Base-by-base conservation (phyloP, 2,797 vertebrate species). In the Oreochromis mossambicus region DNA sequence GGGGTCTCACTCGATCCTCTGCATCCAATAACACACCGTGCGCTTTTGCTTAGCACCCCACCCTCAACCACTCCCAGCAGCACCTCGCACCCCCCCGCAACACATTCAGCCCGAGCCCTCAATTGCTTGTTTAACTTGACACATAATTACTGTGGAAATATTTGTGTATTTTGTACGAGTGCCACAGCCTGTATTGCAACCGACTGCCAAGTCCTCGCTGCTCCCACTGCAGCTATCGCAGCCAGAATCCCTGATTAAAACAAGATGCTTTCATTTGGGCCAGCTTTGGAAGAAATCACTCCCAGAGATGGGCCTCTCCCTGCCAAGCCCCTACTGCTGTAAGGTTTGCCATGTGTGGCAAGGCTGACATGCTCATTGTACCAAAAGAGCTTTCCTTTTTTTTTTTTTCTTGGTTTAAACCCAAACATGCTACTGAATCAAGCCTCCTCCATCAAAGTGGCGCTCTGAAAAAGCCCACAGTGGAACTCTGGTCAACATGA, bases 81-180 rank as follows among this genome's bases (percentile, higher is more conserved):
- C 32, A 4, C 58, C 63, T 8, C 36, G 1, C 19, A 1, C 54
- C 24, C 24, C 13, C 12, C 52, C 7, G 7, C 34, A 80, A 94
- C 96, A 95, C 89, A 93, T 95, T 95, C 94, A 95, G 92, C 93
- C 92, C 93, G 73, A 93, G 94, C 93, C 95, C 94, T 95, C 95
- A 92, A 96, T 96, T 95, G 95, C 96, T 97, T 97, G 96, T 96
- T 97, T 97, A 95, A 97, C 96, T 96, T 96, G 96, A 97, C 96
- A 96, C 95, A 95, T 97, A 97, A 97, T 97, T 97, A 97, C 96
- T 94, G 94, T 96, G 95, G 95, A 97, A 96, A 96, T 96, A 97
- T 97, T 96, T 97, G 96, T 97, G 96, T 96, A 96, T 97, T 96
- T 96, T 96, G 96, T 96, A 96, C 88, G 94, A 94, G 95, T 96